A percentile compares a stretch with the other conserved stretches of the same genome.
Conservation (phyloP, 2,113 vertebrate genomes). For the Galbula dea region DNA sequence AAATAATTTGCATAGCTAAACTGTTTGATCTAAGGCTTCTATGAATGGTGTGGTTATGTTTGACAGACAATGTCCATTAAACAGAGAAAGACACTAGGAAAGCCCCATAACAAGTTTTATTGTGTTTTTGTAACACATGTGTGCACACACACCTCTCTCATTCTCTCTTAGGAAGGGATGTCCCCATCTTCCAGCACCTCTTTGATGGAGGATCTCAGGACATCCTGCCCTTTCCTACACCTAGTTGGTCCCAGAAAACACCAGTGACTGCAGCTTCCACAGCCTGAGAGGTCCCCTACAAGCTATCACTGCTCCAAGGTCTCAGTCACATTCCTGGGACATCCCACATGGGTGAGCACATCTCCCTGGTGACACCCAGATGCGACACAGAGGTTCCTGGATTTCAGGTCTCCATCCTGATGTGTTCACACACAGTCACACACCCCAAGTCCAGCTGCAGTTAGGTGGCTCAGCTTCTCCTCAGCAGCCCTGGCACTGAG, state of each 20-base stretch:
- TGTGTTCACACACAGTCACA: not conserved
- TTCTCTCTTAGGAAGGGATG: not conserved
- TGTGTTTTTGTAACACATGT: conserved; percentile 37
- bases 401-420: not conserved
- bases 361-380: not conserved
- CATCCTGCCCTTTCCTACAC: not conserved
- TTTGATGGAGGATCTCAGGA: not conserved
- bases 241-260: not conserved
- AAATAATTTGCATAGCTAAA: conserved; percentile 84
- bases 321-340: not conserved
- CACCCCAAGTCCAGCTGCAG: not conserved
- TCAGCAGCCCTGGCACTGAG: not conserved
- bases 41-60: conserved; percentile 72
- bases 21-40: conserved; percentile 82
- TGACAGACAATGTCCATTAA: conserved; percentile 68
- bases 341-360: not conserved
- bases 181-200: not conserved
- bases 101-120: conserved; percentile 58
- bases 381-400: not conserved
- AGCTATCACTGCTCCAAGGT: not conserved
- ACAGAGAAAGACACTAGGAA: conserved; percentile 69
- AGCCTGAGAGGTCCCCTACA: not conserved
- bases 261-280: not conserved
- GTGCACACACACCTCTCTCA: not conserved
- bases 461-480: not conserved